A percentile compares a stretch with the other conserved stretches of the same genome.
These are phyloP conservation scores for Erannis defoliaria DNA, from an alignment of 2,888 invertebrate genomes.

Conservation along the genomic window DNA sequence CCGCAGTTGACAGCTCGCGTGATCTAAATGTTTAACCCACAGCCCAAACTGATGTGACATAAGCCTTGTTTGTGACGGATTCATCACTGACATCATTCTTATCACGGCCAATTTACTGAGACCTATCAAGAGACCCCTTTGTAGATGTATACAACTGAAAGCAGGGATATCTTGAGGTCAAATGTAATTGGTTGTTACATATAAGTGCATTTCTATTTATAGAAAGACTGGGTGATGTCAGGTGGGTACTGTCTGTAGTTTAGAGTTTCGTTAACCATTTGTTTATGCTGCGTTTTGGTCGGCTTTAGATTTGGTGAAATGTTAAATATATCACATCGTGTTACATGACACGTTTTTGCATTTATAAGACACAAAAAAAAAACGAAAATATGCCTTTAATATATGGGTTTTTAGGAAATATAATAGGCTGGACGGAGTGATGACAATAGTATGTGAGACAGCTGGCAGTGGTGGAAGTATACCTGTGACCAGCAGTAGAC, in stretches of 20 bases:
- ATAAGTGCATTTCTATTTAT: slow-evolving; percentile 23
- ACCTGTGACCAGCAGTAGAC: too few relatives aligned
- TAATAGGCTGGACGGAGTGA: too few relatives aligned
- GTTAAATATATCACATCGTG: background rate
- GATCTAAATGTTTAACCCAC: slow-evolving; percentile 14
- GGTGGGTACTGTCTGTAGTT: background rate
- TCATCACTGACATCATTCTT: slow-evolving; percentile 17
- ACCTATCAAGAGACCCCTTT: slow-evolving; percentile 12
- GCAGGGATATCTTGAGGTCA: slow-evolving; percentile 11
- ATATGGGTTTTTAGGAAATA: too few relatives aligned
- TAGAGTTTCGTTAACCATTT: background rate
- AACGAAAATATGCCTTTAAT: too few relatives aligned
- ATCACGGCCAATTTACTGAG: slow-evolving; percentile 17
- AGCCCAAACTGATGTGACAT: slow-evolving; percentile 13
- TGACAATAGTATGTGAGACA: too few relatives aligned
- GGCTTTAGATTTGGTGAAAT: background rate
- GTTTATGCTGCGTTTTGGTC: background rate
- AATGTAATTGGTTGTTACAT: slow-evolving; percentile 7
- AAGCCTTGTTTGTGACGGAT: slow-evolving; percentile 12
- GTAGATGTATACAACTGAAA: slow-evolving; percentile 1
- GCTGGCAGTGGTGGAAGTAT: too few relatives aligned
- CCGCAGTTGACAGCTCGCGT: slow-evolving; percentile 8
- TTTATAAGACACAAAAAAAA: too few relatives aligned
- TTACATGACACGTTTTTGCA: too few relatives aligned
- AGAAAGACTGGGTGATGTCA: slow-evolving; percentile 11